Conservation (phyloP, 1,140 invertebrate species). For the Hetaerina americana region DNA sequence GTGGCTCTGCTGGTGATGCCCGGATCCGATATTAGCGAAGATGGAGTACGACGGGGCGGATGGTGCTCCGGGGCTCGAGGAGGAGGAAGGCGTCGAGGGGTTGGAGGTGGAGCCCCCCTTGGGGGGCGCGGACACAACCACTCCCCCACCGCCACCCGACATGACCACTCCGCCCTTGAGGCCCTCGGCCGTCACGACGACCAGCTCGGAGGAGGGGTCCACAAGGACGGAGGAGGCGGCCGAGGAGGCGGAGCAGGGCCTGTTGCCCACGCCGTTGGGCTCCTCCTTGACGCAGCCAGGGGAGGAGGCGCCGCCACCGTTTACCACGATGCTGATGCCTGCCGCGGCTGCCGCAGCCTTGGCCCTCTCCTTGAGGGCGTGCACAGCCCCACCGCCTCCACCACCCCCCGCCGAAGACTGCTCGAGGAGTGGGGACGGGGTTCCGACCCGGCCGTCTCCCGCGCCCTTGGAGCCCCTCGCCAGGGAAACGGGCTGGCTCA, state of each 20-base stretch:
- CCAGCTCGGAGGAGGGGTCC: conserved; percentile 27
- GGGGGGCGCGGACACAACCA: conserved; percentile 5
- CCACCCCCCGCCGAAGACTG: conserved; percentile 20
- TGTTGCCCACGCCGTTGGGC: conserved; percentile 32
- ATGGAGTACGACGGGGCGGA: conserved; percentile 23
- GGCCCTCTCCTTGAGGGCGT: conserved; percentile 15
- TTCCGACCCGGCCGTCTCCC: conserved; percentile 18
- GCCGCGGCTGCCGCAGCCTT: neutral
- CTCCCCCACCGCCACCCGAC: neutral
- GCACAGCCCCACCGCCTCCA: conserved; percentile 24
- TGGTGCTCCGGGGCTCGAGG: conserved; percentile 13
- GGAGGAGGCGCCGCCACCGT: conserved; percentile 12
- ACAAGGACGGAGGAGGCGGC: conserved; percentile 31
- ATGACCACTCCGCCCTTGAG: conserved; percentile 25
- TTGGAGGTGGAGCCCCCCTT: conserved; percentile 12
- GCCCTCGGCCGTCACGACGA: conserved; percentile 37
- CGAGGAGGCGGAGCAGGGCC: conserved; percentile 33
- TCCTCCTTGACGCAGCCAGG: conserved; percentile 22
- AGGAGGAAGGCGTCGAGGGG: conserved; percentile 19
- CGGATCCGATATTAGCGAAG: too few relatives aligned
- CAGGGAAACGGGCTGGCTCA: conserved; percentile 27
- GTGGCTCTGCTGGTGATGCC: conserved; percentile 19
- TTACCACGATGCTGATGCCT: conserved; percentile 20
- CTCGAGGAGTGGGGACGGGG: conserved; percentile 15
- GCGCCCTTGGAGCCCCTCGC: too few relatives aligned